These are phyloP conservation scores for Enteromius argenteus DNA, from an alignment of 2,797 vertebrate species.

Conservation along the genomic window DNA sequence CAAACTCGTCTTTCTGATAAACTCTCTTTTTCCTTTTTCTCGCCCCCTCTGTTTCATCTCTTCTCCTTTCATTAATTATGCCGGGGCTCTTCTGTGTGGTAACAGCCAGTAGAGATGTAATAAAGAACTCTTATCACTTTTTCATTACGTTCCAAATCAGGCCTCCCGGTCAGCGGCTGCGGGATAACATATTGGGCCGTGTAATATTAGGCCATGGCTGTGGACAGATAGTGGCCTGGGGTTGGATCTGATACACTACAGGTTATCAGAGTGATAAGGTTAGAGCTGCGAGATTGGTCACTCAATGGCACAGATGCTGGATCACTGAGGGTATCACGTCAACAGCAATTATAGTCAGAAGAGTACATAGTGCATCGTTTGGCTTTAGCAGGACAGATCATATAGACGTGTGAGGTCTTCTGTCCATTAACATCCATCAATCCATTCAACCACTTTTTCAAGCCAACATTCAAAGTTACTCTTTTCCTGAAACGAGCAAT, in stretches of 20 bases:
- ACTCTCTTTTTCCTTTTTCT: background rate
- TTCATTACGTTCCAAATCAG: constrained; percentile 67
- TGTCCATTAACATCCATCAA: background rate
- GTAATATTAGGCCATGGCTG: constrained; percentile 31
- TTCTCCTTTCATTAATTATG: constrained; percentile 34
- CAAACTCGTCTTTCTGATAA: constrained; percentile 46
- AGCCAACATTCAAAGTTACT: background rate
- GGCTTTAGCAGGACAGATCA: background rate
- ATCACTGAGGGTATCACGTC: constrained; percentile 24
- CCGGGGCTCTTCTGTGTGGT: constrained; percentile 45
- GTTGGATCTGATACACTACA: constrained; percentile 43
- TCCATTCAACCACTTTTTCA: background rate
- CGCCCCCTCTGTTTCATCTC: constrained; percentile 14
- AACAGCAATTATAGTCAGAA: constrained; percentile 12
- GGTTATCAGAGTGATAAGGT: constrained; percentile 37
- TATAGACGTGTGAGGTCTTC: background rate
- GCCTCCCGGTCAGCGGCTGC: constrained; percentile 54
- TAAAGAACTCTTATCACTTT: constrained; percentile 66
- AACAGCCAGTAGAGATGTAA: constrained; percentile 53
- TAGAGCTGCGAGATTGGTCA: constrained; percentile 27
- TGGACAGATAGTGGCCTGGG: constrained; percentile 36
- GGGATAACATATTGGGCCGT: constrained; percentile 43
- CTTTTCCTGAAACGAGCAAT: background rate
- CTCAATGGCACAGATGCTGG: constrained; percentile 18
- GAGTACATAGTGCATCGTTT: background rate